Evolutionary conservation across 1,140 invertebrate species (phyloP).

Genomic region (Scylla paramamosain): DNA sequence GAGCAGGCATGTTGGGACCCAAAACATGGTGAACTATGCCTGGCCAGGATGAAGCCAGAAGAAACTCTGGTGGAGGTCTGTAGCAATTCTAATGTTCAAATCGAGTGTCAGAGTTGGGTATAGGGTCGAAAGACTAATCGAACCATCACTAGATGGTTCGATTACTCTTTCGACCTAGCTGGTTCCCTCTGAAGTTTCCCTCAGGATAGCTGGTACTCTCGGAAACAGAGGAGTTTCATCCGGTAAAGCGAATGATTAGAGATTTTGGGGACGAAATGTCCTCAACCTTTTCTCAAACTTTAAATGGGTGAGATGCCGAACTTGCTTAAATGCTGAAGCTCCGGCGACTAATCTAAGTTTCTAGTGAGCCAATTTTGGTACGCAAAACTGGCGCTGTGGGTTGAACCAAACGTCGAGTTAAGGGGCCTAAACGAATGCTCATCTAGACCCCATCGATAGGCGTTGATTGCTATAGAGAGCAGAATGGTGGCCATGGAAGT

Average conservation of each 20-base stretch:
- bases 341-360: conserved; percentile 80
- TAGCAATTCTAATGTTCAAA: conserved; percentile 95
- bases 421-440: conserved; percentile 86
- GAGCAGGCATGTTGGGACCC: conserved; percentile 37
- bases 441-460: conserved; percentile 86
- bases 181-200: conserved; percentile 80
- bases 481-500: conserved; percentile 95
- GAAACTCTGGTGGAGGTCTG: too few relatives aligned
- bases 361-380: conserved; percentile 85
- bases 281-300: too few relatives aligned
- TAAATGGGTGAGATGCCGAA: too few relatives aligned
- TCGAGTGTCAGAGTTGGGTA: conserved; percentile 94
- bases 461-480: conserved; percentile 92
- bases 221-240: conserved; percentile 84
- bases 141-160: conserved; percentile 92
- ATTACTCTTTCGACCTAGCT: too few relatives aligned
- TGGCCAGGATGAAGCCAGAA: too few relatives aligned
- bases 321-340: too few relatives aligned
- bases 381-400: conserved; percentile 85
- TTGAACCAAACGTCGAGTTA: conserved; percentile 77
- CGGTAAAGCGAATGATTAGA: conserved; percentile 91
- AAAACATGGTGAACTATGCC: conserved; percentile 86
- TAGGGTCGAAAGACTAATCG: conserved; percentile 97
- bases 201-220: conserved; percentile 83
- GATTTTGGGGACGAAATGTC: conserved; percentile 92